These are phyloP conservation scores for Melanaphis sacchari DNA, from an alignment of 1,140 invertebrate species.

Conservation along the genomic window DNA sequence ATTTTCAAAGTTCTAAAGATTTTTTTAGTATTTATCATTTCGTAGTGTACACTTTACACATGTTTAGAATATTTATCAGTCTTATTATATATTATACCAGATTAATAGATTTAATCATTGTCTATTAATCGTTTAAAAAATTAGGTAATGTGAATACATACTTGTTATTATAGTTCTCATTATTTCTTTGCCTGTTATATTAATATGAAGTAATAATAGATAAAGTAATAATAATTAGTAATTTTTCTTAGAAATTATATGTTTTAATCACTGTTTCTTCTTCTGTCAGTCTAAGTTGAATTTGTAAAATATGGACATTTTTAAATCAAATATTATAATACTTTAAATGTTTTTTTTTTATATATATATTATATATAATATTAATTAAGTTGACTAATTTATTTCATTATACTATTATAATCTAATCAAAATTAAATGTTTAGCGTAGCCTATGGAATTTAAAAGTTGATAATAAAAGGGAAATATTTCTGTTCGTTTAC, in stretches of 20 bases:
- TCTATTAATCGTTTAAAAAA: background rate
- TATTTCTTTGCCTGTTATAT: background rate
- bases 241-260: background rate
- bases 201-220: no score
- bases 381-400: background rate
- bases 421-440: background rate
- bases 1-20: constrained; percentile 18
- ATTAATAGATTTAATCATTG: background rate
- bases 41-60: background rate
- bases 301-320: background rate
- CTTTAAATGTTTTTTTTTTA: background rate
- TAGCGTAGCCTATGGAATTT: background rate
- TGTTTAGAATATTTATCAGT: background rate
- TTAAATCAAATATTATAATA: background rate
- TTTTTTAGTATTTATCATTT: constrained; percentile 20
- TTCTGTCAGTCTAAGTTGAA: background rate
- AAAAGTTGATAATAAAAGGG: background rate
- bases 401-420: background rate
- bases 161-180: background rate
- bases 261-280: background rate
- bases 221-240: background rate
- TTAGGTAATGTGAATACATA: background rate
- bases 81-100: background rate
- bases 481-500: background rate
- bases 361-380: background rate